phyloP scores from a whole-genome alignment of 2,113 vertebrate genomes.

The Eclectus roratus region DNA sequence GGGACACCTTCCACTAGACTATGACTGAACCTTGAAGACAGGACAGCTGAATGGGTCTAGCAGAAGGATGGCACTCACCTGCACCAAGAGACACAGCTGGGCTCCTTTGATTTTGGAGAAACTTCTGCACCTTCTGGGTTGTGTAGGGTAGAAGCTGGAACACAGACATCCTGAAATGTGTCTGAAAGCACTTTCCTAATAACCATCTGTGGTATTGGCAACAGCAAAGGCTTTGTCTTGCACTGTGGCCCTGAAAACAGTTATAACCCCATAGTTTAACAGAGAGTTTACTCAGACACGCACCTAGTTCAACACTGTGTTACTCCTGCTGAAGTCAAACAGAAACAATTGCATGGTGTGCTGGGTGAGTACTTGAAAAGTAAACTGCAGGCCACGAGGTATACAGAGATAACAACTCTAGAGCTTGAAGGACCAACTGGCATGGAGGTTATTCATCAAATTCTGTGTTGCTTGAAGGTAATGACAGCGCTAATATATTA shows the following conservation, averaged over 20 bases:
- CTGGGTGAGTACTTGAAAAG: not conserved
- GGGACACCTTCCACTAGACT: not conserved
- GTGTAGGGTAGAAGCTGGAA: accelerated
- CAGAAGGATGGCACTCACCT: not conserved
- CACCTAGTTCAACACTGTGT: accelerated
- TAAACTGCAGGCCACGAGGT: not conserved
- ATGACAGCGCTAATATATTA: not conserved
- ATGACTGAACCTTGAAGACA: not conserved
- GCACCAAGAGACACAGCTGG: not conserved
- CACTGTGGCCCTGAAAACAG: not conserved
- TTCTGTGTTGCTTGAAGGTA: not conserved
- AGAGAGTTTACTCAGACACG: not conserved
- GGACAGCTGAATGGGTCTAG: not conserved
- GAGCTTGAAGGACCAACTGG: not conserved
- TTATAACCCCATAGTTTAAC: not conserved
- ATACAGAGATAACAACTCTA: not conserved
- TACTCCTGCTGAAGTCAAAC: not conserved
- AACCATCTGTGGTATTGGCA: not conserved
- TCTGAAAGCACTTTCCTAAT: not conserved
- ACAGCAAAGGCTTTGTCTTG: not conserved
- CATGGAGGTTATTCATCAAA: not conserved
- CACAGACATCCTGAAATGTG: not conserved
- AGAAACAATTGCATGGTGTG: not conserved
- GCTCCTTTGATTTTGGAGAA: not conserved
- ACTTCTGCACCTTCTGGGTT: not conserved